Conservation (phyloP, 2,113 vertebrate genomes). For the Balaenoptera acutorostrata region DNA sequence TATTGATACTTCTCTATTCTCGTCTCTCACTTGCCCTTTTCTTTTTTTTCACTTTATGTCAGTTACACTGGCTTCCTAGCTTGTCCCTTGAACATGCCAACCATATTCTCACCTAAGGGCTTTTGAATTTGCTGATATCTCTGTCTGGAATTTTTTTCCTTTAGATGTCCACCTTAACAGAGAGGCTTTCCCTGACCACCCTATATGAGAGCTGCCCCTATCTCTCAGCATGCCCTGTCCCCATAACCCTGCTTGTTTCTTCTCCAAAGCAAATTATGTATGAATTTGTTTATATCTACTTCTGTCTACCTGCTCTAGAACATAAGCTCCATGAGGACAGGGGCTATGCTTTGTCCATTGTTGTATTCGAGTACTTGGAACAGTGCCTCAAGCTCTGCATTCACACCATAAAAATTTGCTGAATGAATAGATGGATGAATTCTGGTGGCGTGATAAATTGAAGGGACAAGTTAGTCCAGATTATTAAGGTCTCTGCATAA, state of each 20-base stretch:
- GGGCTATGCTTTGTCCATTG: neutral
- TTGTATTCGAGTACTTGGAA: neutral
- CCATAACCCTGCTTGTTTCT: neutral
- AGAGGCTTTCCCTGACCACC: neutral
- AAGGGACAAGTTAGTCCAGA: neutral
- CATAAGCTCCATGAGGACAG: neutral
- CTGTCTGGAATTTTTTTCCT: neutral
- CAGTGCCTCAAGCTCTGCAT: neutral
- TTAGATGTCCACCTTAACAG: neutral
- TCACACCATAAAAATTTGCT: neutral
- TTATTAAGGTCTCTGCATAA: neutral
- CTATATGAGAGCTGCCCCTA: neutral
- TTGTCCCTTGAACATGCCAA: neutral
- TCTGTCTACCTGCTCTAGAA: neutral
- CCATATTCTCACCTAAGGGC: neutral
- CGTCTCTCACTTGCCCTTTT: neutral
- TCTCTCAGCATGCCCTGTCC: neutral
- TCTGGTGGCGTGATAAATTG: neutral
- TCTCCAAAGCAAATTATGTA: neutral
- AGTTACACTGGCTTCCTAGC: neutral
- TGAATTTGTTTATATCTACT: neutral
- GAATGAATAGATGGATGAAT: neutral
- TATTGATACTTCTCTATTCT: neutral
- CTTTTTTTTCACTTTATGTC: neutral
- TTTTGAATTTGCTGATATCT: neutral